Evolutionary conservation across 2,797 vertebrate genomes (phyloP).

Genomic region (Labroides dimidiatus): DNA sequence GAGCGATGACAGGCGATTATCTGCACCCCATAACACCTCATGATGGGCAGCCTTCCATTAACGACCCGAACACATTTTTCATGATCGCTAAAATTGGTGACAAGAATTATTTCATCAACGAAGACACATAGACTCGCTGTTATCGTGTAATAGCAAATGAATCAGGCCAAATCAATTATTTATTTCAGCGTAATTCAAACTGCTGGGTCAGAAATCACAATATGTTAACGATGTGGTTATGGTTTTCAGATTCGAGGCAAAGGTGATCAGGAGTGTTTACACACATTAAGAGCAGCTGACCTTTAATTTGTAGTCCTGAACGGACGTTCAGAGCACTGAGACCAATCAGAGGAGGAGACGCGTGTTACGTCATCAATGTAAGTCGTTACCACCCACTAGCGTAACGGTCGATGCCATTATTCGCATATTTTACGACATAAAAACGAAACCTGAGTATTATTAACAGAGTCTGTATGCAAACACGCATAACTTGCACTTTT

Average conservation of each 20-base stretch:
- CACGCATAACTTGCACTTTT: accelerated
- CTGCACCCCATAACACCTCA: not conserved
- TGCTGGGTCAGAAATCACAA: accelerated
- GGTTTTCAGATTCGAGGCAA: too few relatives aligned
- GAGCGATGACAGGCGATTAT: constrained; percentile 47
- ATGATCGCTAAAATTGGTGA: not conserved
- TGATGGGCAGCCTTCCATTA: constrained; percentile 20
- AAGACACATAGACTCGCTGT: not conserved
- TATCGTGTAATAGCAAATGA: not conserved
- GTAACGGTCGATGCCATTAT: not conserved
- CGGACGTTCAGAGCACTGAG: not conserved
- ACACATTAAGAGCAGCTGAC: not conserved
- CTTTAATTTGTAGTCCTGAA: constrained; percentile 36
- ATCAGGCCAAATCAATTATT: not conserved
- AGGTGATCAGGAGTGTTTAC: not conserved
- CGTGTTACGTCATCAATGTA: constrained; percentile 18
- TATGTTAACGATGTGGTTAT: not conserved
- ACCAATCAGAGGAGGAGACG: constrained; percentile 49
- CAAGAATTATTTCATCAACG: not conserved
- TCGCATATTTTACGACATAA: not conserved
- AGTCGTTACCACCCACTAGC: not conserved
- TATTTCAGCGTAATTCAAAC: not conserved
- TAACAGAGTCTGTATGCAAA: accelerated
- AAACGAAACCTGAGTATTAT: accelerated
- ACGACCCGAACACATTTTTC: constrained; percentile 14